A percentile compares a stretch with the other conserved stretches of the same genome.
phyloP scores from a whole-genome alignment of 1,140 invertebrate genomes.

The Eueides isabella region DNA sequence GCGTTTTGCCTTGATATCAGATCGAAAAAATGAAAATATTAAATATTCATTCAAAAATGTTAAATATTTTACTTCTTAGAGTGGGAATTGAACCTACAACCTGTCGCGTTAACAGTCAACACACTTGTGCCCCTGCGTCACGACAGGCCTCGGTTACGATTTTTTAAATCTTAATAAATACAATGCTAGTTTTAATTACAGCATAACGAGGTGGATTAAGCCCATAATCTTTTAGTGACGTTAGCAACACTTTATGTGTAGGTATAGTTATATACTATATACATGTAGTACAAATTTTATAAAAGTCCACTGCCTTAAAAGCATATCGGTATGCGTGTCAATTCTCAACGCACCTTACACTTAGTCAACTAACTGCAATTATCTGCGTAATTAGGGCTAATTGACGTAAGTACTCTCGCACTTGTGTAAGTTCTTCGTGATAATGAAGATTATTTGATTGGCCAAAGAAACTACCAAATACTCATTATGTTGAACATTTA shows the following conservation, averaged over 20 bases:
- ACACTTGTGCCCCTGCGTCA: too few species aligned
- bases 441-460: not conserved
- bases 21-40: too few species aligned
- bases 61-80: too few species aligned
- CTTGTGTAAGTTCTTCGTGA: not conserved
- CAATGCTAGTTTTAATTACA: too few species aligned
- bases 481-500: not conserved
- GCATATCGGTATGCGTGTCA: conserved; percentile 7
- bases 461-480: not conserved
- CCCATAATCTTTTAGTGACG: not conserved
- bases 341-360: conserved; percentile 2
- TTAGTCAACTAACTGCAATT: not conserved
- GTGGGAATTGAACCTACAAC: too few species aligned
- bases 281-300: not conserved
- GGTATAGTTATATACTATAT: not conserved
- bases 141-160: too few species aligned
- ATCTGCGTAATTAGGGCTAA: not conserved
- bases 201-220: too few species aligned
- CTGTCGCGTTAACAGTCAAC: too few species aligned
- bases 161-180: too few species aligned
- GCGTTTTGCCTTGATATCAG: too few species aligned
- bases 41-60: too few species aligned
- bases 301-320: not conserved
- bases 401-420: not conserved
- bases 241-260: not conserved